Evolutionary conservation across 2,113 vertebrate species (phyloP).

Genomic region (Potamarius usumacintae): DNA sequence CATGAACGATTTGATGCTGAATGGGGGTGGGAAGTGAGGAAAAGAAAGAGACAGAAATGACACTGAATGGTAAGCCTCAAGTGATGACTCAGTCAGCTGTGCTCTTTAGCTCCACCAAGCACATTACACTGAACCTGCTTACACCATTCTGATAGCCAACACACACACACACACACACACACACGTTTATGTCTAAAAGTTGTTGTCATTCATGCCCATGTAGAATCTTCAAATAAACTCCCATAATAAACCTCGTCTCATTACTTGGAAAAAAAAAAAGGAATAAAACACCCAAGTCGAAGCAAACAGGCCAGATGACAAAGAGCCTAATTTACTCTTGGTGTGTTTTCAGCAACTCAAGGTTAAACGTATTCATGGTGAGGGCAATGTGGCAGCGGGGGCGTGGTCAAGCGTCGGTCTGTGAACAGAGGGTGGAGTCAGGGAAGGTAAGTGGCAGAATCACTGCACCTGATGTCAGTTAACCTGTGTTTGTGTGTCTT

Average conservation of each 20-base stretch:
- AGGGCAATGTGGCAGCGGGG: not conserved
- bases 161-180: not conserved
- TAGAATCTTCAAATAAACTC: not conserved
- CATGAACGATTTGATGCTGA: not conserved
- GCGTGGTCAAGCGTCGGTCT: too few relatives aligned
- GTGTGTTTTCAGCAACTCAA: not conserved
- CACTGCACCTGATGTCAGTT: too few relatives aligned
- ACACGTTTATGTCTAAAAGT: not conserved
- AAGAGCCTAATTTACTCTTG: not conserved
- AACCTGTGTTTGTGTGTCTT: too few relatives aligned
- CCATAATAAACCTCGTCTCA: not conserved
- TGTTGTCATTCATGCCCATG: not conserved
- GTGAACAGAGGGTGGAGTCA: too few relatives aligned
- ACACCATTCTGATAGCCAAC: not conserved
- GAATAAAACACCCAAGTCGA: not conserved
- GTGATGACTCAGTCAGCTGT: conserved; percentile 4
- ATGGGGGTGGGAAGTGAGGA: not conserved
- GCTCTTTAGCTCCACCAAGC: not conserved
- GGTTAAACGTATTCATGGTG: conserved; percentile 10
- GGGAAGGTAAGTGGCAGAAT: too few relatives aligned
- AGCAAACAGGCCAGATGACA: not conserved
- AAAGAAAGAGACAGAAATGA: not conserved
- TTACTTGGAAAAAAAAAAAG: not conserved
- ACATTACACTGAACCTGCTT: not conserved
- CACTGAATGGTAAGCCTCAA: not conserved